Conservation (phyloP, 92 coral and sea anemone species). For the Scolanthus callimorphus region DNA sequence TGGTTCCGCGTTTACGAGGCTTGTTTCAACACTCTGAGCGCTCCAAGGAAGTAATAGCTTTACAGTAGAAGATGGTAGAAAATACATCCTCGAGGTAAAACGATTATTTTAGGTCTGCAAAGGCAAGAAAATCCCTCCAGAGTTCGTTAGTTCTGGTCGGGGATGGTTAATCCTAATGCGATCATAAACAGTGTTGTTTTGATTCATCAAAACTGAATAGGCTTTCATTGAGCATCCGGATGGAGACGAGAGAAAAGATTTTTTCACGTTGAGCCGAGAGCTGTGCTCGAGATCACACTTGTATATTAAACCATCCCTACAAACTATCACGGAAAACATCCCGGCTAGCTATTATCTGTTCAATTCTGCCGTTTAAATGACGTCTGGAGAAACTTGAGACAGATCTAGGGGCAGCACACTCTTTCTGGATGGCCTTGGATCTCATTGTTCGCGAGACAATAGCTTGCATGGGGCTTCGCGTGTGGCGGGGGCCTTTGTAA, state of each 20-base stretch:
- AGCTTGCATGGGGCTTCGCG: constrained; percentile 19
- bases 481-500: constrained; percentile 8
- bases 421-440: constrained; percentile 10
- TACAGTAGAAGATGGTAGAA: too few species aligned
- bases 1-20: neutral
- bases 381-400: constrained; percentile 8
- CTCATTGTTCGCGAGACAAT: constrained; percentile 10
- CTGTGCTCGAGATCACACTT: constrained; percentile 5
- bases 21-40: neutral
- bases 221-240: neutral
- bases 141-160: too few species aligned
- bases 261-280: constrained; percentile 16
- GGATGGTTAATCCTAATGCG: neutral
- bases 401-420: constrained; percentile 23
- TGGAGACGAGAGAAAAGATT: too few species aligned
- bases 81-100: too few species aligned
- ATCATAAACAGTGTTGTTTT: neutral
- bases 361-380: constrained; percentile 6
- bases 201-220: neutral
- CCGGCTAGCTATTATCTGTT: constrained; percentile 1
- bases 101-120: too few species aligned
- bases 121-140: too few species aligned
- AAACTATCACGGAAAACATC: constrained; percentile 14
- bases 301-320: neutral
- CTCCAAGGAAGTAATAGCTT: too few species aligned